Percentiles rank a stretch among this genome's conserved stretches.
phyloP scores from a whole-genome alignment of 2,113 vertebrate species.

The Chaetorhynchus papuensis region DNA sequence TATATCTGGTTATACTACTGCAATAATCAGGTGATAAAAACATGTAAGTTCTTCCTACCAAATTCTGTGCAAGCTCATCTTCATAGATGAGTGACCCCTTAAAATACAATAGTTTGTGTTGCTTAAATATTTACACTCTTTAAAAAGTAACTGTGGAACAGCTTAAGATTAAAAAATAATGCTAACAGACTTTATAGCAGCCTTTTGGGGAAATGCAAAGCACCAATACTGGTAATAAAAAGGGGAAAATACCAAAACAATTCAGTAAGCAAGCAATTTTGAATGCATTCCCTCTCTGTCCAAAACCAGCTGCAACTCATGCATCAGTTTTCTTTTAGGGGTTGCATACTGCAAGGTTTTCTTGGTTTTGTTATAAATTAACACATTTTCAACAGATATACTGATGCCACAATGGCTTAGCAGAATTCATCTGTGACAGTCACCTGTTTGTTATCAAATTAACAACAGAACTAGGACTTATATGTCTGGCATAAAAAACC shows the following conservation, averaged over 20 bases:
- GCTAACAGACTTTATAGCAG: background rate
- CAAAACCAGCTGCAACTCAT: background rate
- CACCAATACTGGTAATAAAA: background rate
- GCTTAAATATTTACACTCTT: background rate
- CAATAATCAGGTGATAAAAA: background rate
- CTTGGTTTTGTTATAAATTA: background rate
- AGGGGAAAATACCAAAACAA: background rate
- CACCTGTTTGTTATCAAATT: background rate
- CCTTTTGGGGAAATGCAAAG: background rate
- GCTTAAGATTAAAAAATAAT: background rate
- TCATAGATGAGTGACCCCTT: accelerated
- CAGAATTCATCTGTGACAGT: background rate
- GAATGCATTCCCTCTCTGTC: background rate
- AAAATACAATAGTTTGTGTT: background rate
- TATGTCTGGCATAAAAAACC: background rate
- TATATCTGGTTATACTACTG: background rate
- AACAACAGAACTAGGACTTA: background rate
- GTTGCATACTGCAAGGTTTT: background rate
- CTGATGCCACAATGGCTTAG: background rate
- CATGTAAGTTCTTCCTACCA: background rate
- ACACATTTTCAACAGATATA: background rate
- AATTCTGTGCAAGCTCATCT: background rate
- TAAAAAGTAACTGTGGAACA: background rate
- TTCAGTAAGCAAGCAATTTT: background rate
- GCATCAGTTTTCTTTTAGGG: background rate